These are phyloP conservation scores for Sylvia atricapilla DNA, from an alignment of 2,113 vertebrate species.

Conservation along the genomic window DNA sequence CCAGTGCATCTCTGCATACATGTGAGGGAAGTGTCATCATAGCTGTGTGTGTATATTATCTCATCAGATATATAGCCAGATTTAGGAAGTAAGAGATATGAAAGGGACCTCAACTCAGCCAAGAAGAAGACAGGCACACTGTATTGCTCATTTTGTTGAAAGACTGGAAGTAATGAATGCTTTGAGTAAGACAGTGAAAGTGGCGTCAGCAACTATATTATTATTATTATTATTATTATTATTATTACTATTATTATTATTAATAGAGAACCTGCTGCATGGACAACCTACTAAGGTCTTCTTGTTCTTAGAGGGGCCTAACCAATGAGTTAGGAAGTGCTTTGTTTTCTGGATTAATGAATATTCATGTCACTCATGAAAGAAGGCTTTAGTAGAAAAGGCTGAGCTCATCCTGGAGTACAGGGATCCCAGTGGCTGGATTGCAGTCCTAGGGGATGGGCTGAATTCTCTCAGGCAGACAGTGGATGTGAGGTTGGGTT, in stretches of 20 bases:
- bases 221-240: background rate
- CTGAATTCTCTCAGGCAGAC: background rate
- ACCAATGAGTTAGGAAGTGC: background rate
- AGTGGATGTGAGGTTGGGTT: background rate
- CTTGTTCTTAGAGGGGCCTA: background rate
- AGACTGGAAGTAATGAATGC: background rate
- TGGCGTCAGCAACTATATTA: background rate
- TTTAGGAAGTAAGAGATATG: background rate
- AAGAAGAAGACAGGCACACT: background rate
- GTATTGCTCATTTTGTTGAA: background rate
- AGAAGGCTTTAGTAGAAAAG: background rate
- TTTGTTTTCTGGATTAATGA: background rate
- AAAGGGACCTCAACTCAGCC: background rate
- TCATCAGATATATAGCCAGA: background rate
- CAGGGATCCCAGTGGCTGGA: rapidly evolving
- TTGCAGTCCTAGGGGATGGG: background rate
- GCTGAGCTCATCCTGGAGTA: background rate
- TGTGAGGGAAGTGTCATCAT: background rate
- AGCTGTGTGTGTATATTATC: background rate
- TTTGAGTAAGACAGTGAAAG: background rate
- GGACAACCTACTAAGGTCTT: background rate
- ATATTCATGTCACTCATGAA: background rate
- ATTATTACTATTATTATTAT: background rate
- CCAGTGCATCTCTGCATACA: background rate
- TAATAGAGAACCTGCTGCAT: background rate